phyloP scores from a whole-genome alignment of 2,797 vertebrate species.

The Sphaeramia orbicularis region DNA sequence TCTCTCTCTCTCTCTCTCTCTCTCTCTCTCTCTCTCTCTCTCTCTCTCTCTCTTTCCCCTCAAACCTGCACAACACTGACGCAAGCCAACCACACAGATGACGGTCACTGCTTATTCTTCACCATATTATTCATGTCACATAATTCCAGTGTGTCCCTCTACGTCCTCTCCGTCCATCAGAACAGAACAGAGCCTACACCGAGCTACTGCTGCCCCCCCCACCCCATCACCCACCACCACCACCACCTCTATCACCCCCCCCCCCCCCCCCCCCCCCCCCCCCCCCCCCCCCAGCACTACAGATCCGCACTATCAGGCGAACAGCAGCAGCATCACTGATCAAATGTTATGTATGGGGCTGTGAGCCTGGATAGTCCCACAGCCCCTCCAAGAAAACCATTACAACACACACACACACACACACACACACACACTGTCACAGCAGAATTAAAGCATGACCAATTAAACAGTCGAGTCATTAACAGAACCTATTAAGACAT shows the following conservation, averaged over 20 bases:
- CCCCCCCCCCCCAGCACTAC: no score
- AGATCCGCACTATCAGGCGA: constrained; percentile 71
- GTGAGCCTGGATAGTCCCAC: constrained; percentile 68
- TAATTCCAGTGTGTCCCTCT: constrained; percentile 80
- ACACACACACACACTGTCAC: no score
- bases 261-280: constrained; percentile 67
- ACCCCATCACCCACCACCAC: no score
- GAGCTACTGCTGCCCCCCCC: no score
- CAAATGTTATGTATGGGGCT: constrained; percentile 69
- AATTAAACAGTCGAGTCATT: constrained; percentile 75
- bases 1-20: background rate
- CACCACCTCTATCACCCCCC: no score
- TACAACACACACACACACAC: no score
- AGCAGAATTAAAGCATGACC: constrained; percentile 70
- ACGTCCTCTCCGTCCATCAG: constrained; percentile 73
- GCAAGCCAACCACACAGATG: constrained; percentile 75
- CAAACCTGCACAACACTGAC: constrained; percentile 77
- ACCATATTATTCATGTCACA: constrained; percentile 84
- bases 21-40: background rate
- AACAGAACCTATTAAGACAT: constrained; percentile 74
- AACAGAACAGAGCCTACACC: constrained; percentile 15
- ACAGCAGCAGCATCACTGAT: constrained; percentile 71
- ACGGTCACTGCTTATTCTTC: constrained; percentile 78
- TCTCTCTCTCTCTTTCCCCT: constrained; percentile 42
- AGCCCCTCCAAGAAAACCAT: constrained; percentile 74